Evolutionary conservation across 2,797 vertebrate species (phyloP).

Genomic region (Natrix natrix): DNA sequence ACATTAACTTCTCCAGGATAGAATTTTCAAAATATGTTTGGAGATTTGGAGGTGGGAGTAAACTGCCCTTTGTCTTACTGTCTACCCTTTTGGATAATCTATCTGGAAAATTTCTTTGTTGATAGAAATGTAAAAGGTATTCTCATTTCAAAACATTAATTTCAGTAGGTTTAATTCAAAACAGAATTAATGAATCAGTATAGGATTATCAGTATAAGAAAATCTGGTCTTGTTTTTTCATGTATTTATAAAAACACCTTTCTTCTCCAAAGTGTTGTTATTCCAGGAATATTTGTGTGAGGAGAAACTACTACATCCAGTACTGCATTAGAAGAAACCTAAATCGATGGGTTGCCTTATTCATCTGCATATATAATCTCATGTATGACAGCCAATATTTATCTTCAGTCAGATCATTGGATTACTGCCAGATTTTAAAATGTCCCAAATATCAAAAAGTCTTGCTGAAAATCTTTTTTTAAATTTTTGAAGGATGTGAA

Average conservation of each 20-base stretch:
- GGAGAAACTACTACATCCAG: background rate
- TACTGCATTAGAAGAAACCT: background rate
- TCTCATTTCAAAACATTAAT: background rate
- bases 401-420: slow-evolving; percentile 10
- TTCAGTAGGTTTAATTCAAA: background rate
- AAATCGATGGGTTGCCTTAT: background rate
- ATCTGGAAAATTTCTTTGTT: background rate
- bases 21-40: background rate
- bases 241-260: background rate
- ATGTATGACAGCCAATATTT: background rate
- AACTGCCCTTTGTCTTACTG: background rate
- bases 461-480: background rate
- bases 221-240: background rate
- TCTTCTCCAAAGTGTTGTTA: background rate
- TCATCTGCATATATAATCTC: slow-evolving; percentile 3
- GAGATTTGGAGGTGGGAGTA: too few species aligned
- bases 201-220: background rate
- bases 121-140: background rate
- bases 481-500: background rate
- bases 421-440: slow-evolving; percentile 2
- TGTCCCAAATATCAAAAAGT: background rate
- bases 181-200: background rate
- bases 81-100: background rate
- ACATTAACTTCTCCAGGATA: background rate
- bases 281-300: background rate